A percentile compares a stretch with the other conserved stretches of the same genome.
Conservation (phyloP, 2,888 invertebrate species). For the Hylaea fasciaria region DNA sequence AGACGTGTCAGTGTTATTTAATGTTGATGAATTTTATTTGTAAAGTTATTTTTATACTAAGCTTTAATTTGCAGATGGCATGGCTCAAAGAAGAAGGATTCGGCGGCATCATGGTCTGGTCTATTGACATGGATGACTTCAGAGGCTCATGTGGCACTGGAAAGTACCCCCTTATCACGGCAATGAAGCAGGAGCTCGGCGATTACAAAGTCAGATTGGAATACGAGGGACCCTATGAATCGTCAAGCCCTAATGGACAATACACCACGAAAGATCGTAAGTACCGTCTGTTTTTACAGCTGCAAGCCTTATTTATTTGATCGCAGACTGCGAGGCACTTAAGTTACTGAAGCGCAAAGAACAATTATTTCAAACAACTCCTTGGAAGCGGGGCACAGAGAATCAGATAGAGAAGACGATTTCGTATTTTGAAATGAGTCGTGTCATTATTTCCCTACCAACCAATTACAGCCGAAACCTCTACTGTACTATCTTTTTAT, state of each 20-base stretch:
- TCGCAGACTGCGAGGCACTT: too few relatives aligned
- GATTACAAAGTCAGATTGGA: slow-evolving; percentile 92
- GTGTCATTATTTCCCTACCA: too few relatives aligned
- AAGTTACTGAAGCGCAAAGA: too few relatives aligned
- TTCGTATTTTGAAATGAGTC: too few relatives aligned
- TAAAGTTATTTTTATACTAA: background rate
- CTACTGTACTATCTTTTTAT: too few relatives aligned
- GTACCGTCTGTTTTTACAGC: too few relatives aligned
- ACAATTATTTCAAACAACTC: too few relatives aligned
- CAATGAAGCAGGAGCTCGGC: slow-evolving; percentile 93
- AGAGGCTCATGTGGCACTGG: slow-evolving; percentile 95
- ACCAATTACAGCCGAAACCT: too few relatives aligned
- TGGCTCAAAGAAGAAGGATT: slow-evolving; percentile 98
- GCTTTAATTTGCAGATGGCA: slow-evolving; percentile 87
- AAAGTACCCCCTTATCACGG: slow-evolving; percentile 94
- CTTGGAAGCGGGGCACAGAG: too few relatives aligned
- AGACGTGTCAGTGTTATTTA: too few relatives aligned
- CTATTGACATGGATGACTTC: slow-evolving; percentile 98
- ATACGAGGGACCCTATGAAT: slow-evolving; percentile 95
- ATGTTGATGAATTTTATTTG: background rate
- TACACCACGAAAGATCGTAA: slow-evolving; percentile 96
- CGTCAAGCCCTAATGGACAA: slow-evolving; percentile 87
- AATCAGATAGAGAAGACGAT: too few relatives aligned
- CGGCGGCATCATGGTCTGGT: slow-evolving; percentile 99
- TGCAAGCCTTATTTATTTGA: too few relatives aligned